Base-by-base conservation (phyloP, 2,888 invertebrate species). In the Cataglyphis albicans region DNA sequence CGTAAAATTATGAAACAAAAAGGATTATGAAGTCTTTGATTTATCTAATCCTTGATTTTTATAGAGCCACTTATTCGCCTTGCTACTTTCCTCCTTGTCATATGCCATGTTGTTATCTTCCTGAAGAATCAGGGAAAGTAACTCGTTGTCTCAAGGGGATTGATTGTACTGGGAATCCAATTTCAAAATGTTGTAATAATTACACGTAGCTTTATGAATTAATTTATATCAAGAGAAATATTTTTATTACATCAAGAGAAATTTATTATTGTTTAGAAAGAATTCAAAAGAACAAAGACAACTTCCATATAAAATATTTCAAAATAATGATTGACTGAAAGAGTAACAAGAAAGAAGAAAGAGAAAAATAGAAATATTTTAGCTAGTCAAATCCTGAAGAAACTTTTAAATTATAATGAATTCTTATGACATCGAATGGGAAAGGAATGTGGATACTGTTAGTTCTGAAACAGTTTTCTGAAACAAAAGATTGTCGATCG, bases 31-130 rank as follows among this genome's bases (percentile, higher is more conserved):
- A 15, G 35, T 29, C 25, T 1, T 12, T 32, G 48, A 73, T 55
- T 87, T 61, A 44, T 72, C 7, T 6, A 63, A 6, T 35, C 52
- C 29, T 63, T 6, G 35, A 35, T 35, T 35, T 70, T 55, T 41
- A 84, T 85, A 93, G 92, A 75, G 86, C 90, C 9, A 87, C 85
- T 61, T 92, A 91, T 83, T 85, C 87, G 44, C 89, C 91, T 32
- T 91, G 90, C 81, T 92, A 91, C 84, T 90, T 87, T 81, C 89
- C 89, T n/a, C n/a, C n/a, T n/a, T 25, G 83, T 83, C 12, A 81
- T 89, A 65, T 86, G 21, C 21, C 88, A 41, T 32, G 61, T 25
- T 92, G 91, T 73, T 86, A 86, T 73, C 68, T 74, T 35, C 65
- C 76, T 25, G 41, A 70, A 32, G 9, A 29, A 41, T 82, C 59